Evolutionary conservation across 2,888 invertebrate genomes (phyloP).

Genomic region (Trichopoda pennipes): DNA sequence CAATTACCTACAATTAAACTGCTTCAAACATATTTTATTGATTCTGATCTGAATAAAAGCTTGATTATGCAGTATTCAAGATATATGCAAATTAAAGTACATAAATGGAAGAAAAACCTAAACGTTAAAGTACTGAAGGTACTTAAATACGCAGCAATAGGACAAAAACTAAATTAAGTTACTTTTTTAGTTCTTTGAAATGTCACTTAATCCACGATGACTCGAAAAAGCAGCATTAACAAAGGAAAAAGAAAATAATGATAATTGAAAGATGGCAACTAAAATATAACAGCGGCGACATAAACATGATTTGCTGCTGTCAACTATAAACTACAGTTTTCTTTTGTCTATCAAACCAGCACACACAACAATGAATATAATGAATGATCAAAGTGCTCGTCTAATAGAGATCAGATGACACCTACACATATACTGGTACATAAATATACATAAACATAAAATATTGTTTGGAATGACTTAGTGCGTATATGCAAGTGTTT

Average conservation of each 20-base stretch:
- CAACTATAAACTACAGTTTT: constrained; percentile 72
- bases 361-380: constrained; percentile 51
- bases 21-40: background rate
- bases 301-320: constrained; percentile 73
- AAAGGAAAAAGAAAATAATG: constrained; percentile 4
- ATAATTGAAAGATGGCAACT: constrained; percentile 30
- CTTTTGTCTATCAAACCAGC: constrained; percentile 62
- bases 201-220: constrained; percentile 40
- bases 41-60: background rate
- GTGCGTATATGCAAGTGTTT: constrained; percentile 42
- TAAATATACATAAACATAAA: too few species aligned
- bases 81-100: constrained; percentile 50
- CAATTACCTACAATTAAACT: too few species aligned
- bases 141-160: too few species aligned
- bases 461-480: constrained; percentile 8
- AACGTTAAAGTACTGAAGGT: constrained; percentile 3
- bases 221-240: constrained; percentile 29
- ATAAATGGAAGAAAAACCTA: constrained; percentile 1
- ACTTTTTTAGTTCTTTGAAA: constrained; percentile 13
- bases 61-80: constrained; percentile 31
- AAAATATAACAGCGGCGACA: constrained; percentile 67
- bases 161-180: constrained; percentile 47
- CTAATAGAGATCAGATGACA: constrained; percentile 62
- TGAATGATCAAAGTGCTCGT: constrained; percentile 64
- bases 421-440: constrained; percentile 17